Evolutionary conservation across 2,113 vertebrate species (phyloP).

Genomic region (Maccullochella peelii): DNA sequence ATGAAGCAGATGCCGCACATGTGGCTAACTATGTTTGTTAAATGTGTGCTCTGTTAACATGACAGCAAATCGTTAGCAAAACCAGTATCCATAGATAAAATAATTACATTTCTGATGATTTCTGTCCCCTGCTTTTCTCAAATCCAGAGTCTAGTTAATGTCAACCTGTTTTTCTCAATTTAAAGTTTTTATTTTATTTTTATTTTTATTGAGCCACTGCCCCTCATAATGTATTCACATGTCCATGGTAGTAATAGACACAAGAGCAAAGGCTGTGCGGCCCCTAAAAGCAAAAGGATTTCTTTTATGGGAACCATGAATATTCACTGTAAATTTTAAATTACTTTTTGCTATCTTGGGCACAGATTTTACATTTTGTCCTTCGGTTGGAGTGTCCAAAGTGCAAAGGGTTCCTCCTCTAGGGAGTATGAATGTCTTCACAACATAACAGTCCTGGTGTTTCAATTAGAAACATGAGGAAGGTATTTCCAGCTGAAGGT

Average conservation of each 20-base stretch:
- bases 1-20: slow-evolving; percentile 62
- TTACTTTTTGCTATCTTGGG: neutral
- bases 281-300: neutral
- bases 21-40: slow-evolving; percentile 38
- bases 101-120: neutral
- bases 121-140: neutral
- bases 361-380: neutral
- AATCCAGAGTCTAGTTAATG: too few relatives aligned
- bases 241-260: too few relatives aligned
- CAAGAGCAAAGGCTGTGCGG: neutral
- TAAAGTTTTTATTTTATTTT: too few relatives aligned
- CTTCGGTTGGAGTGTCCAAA: too few relatives aligned
- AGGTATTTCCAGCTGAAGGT: neutral
- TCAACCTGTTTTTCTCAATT: too few relatives aligned
- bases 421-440: too few relatives aligned
- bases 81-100: neutral
- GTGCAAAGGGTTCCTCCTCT: too few relatives aligned
- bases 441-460: neutral
- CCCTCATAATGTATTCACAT: too few relatives aligned
- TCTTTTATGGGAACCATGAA: neutral
- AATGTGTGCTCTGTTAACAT: slow-evolving; percentile 39
- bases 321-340: neutral
- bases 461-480: neutral
- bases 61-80: slow-evolving; percentile 22
- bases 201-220: too few relatives aligned